Percentiles rank a stretch among this genome's conserved stretches.
phyloP scores from a whole-genome alignment of 2,797 vertebrate genomes.

The Leptoclinus maculatus region DNA sequence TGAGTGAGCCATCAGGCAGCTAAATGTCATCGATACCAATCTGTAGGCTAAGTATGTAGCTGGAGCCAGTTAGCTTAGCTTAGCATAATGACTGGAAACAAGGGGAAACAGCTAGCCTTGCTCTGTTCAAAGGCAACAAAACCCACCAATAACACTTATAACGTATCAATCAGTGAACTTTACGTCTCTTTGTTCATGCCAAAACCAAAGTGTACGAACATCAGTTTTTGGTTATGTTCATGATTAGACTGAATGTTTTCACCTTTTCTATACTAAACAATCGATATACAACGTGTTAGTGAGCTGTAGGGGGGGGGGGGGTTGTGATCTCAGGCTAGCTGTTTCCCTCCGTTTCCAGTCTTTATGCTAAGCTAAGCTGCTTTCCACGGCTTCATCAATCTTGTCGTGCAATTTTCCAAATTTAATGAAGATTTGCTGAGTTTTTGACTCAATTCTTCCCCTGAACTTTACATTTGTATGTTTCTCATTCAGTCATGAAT shows the following conservation, averaged over 20 bases:
- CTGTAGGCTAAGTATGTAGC: background rate
- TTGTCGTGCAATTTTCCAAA: background rate
- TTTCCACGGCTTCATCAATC: background rate
- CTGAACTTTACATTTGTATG: background rate
- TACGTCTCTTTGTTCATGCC: no score
- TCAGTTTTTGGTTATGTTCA: background rate
- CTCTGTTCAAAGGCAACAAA: background rate
- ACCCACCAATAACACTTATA: background rate
- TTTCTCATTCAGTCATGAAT: background rate
- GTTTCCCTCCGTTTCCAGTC: background rate
- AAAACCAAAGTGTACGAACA: background rate
- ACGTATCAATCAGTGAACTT: background rate
- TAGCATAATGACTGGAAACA: background rate
- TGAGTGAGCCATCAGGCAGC: constrained; percentile 2
- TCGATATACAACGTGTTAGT: no score
- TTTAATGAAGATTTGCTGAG: background rate
- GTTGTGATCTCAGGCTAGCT: background rate
- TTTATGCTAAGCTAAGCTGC: background rate
- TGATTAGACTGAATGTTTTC: background rate
- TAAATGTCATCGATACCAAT: background rate
- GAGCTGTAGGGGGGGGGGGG: background rate
- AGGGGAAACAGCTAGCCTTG: background rate
- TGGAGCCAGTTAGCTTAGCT: background rate
- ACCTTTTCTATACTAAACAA: background rate
- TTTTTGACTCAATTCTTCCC: background rate